These are phyloP conservation scores for Plagiodera versicolora DNA, from an alignment of 2,888 invertebrate species.

Conservation along the genomic window DNA sequence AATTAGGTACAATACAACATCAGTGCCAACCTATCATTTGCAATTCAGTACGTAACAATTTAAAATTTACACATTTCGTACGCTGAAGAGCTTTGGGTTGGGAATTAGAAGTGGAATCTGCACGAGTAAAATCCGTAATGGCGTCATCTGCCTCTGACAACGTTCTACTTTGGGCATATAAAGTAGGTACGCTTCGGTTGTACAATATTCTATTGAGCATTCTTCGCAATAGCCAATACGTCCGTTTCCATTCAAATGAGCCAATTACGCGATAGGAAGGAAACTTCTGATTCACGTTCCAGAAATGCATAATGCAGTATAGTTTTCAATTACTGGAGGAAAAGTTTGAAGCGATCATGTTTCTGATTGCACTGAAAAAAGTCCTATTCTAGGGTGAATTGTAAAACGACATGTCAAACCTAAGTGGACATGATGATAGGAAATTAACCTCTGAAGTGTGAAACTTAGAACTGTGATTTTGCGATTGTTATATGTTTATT, in stretches of 20 bases:
- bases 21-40: neutral
- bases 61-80: neutral
- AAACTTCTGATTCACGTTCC: neutral
- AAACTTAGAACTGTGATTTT: no score
- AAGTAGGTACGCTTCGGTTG: neutral
- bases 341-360: no score
- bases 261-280: neutral
- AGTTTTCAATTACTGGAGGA: no score
- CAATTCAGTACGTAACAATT: neutral
- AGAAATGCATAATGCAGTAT: neutral
- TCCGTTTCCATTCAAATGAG: neutral
- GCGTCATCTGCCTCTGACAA: slow-evolving; percentile 1
- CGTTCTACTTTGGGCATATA: neutral
- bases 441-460: no score
- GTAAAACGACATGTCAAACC: no score
- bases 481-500: no score
- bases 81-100: neutral
- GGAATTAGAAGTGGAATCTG: neutral
- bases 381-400: no score
- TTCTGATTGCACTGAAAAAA: no score
- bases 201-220: neutral
- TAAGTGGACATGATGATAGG: no score
- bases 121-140: neutral
- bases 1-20: neutral
- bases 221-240: neutral